Evolutionary conservation across 1,140 invertebrate genomes (phyloP).

Genomic region (Phymorhynchus buccinoides): DNA sequence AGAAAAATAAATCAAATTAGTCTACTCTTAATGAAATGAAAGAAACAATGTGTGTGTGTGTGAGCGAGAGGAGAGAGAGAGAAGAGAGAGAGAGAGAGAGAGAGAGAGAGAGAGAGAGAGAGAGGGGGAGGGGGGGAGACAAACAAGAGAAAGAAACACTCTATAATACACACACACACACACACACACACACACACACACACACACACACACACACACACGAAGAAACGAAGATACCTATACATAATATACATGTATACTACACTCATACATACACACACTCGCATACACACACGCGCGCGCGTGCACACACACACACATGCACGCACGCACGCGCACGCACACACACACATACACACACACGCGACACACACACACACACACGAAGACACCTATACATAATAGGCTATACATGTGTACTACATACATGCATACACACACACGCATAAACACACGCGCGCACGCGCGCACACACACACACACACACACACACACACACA

Average conservation of each 20-base stretch:
- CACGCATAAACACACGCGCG: no score
- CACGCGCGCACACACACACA: not conserved
- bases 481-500: not conserved
- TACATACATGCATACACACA: no score
- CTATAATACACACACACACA: no score
- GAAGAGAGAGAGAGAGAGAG: not conserved
- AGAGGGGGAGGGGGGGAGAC: no score
- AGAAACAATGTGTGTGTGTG: no score
- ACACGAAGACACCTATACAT: not conserved
- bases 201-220: no score
- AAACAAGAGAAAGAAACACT: no score
- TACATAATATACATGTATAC: not conserved
- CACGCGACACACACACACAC: no score
- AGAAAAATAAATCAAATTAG: not conserved
- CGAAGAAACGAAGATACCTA: not conserved
- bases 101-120: not conserved
- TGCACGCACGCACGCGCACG: not conserved
- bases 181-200: no score
- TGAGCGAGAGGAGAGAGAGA: no score
- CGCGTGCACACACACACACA: not conserved
- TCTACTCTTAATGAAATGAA: not conserved
- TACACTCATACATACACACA: not conserved
- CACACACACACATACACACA: not conserved
- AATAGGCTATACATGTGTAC: not conserved
- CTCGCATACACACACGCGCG: not conserved